Percentiles rank a stretch among this genome's conserved stretches.
Evolutionary conservation across 2,113 vertebrate species (phyloP).

Genomic region (Octodon degus): DNA sequence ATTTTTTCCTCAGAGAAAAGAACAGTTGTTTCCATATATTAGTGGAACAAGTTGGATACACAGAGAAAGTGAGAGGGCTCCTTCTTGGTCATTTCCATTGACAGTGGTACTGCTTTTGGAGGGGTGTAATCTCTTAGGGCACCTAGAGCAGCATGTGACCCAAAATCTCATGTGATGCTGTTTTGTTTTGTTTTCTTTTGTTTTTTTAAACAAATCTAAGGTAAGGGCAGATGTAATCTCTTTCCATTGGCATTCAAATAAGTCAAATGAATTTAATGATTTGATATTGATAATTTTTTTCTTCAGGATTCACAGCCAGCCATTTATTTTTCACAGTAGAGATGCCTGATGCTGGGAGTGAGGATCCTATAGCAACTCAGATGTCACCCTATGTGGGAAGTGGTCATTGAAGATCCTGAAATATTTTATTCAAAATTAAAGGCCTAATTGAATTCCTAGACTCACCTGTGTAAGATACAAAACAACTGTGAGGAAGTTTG

Average conservation of each 20-base stretch:
- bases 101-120: not conserved
- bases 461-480: constrained; percentile 85
- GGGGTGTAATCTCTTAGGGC: not conserved
- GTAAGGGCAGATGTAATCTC: not conserved
- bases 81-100: too few species aligned
- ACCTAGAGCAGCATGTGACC: not conserved
- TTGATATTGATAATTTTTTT: not conserved
- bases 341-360: constrained; percentile 62
- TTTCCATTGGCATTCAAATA: not conserved
- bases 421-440: constrained; percentile 84
- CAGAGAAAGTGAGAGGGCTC: not conserved
- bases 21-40: not conserved
- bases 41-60: not conserved
- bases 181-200: too few species aligned
- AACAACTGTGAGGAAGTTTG: constrained; percentile 61
- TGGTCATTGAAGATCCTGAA: constrained; percentile 80
- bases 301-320: not conserved
- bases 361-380: constrained; percentile 81
- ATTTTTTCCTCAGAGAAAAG: not conserved
- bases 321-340: constrained; percentile 54
- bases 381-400: constrained; percentile 71
- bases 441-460: constrained; percentile 77
- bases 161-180: not conserved
- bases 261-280: not conserved
- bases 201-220: not conserved